phyloP scores from a whole-genome alignment of 2,888 invertebrate species.

The Ptychoptera albimana region DNA sequence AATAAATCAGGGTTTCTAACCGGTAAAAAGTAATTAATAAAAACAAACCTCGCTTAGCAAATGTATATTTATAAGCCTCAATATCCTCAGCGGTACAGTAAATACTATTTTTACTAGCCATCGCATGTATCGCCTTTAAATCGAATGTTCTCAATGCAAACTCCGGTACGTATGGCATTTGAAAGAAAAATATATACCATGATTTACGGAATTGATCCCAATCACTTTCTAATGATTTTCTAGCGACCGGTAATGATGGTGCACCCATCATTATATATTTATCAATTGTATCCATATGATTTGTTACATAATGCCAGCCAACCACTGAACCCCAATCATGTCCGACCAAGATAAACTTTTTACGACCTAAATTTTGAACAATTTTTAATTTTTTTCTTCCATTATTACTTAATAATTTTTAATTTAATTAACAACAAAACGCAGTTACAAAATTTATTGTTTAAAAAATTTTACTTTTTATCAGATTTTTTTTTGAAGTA shows the following conservation, averaged over 20 bases:
- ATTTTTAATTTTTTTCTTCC: neutral
- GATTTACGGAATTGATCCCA: conserved; percentile 31
- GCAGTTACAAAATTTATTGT: neutral
- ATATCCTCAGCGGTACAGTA: conserved; percentile 31
- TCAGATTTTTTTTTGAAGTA: neutral
- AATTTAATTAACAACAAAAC: neutral
- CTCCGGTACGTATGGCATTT: conserved; percentile 39
- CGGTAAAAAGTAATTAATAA: too few species aligned
- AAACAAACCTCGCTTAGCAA: conserved; percentile 36
- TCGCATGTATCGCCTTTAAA: conserved; percentile 23
- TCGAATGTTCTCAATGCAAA: conserved; percentile 31
- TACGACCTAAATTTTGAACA: conserved; percentile 29
- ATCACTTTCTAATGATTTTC: conserved; percentile 26
- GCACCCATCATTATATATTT: conserved; percentile 38
- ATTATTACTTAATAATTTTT: neutral
- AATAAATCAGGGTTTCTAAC: neutral
- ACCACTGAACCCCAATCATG: conserved; percentile 56
- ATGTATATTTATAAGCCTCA: conserved; percentile 42
- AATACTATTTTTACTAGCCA: conserved; percentile 19
- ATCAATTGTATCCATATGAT: conserved; percentile 38
- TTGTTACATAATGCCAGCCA: conserved; percentile 36
- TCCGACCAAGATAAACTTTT: conserved; percentile 38
- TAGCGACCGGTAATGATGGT: conserved; percentile 33
- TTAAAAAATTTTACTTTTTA: neutral
- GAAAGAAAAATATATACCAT: conserved; percentile 42